Conservation (phyloP, 2,888 invertebrate genomes). For the Orthosia gracilis region DNA sequence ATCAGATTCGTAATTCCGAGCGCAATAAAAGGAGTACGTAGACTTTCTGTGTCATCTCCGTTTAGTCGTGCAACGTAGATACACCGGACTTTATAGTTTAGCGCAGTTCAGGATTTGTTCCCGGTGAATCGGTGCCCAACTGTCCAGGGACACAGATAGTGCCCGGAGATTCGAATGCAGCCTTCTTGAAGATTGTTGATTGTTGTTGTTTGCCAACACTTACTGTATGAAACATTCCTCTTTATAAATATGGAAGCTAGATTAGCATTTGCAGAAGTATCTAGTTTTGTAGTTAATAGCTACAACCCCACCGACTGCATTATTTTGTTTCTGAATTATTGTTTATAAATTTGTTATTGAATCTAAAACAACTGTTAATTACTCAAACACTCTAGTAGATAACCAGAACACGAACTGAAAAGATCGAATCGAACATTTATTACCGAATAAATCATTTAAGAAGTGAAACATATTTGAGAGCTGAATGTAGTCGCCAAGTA, state of each 20-base stretch:
- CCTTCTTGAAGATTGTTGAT: conserved; percentile 2
- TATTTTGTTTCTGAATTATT: neutral
- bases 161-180: conserved; percentile 1
- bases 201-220: neutral
- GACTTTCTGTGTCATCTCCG: neutral
- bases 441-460: conserved; percentile 5
- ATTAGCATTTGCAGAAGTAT: neutral
- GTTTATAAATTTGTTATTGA: no score
- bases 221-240: neutral
- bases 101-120: conserved; percentile 6
- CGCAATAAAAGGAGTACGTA: neutral
- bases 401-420: neutral
- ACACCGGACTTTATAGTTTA: conserved; percentile 11
- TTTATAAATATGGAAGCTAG: neutral
- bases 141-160: conserved; percentile 10
- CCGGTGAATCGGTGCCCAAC: neutral
- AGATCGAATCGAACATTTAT: neutral
- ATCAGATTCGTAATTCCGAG: neutral
- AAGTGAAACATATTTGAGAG: conserved; percentile 12
- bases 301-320: neutral
- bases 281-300: neutral
- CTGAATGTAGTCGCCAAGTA: conserved; percentile 4
- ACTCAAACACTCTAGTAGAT: neutral
- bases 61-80: conserved; percentile 4
- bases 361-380: neutral